phyloP scores from a whole-genome alignment of 2,888 invertebrate species.

The Leptothorax acervorum region DNA sequence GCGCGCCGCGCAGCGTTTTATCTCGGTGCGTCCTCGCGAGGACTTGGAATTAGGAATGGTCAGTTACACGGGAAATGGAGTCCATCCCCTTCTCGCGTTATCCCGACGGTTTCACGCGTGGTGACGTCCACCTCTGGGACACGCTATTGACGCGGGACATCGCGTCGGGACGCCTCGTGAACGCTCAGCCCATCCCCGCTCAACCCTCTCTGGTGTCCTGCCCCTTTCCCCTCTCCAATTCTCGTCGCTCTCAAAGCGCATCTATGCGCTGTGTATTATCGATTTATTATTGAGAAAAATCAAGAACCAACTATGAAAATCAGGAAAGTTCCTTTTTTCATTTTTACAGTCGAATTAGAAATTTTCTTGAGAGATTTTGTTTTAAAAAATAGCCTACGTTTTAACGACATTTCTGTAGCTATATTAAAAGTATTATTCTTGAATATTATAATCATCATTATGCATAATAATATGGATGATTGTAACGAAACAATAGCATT shows the following conservation, averaged over 20 bases:
- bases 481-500: too few species aligned
- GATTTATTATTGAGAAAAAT: slow-evolving; percentile 16
- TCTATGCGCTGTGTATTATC: slow-evolving; percentile 1
- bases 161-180: slow-evolving; percentile 70
- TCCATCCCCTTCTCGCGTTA: slow-evolving; percentile 51
- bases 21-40: slow-evolving; percentile 17
- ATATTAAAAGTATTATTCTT: not conserved
- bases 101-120: slow-evolving; percentile 59
- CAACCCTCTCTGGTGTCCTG: slow-evolving; percentile 37
- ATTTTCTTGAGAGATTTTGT: not conserved
- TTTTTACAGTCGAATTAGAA: not conserved
- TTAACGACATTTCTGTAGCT: not conserved
- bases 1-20: not conserved
- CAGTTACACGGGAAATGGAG: slow-evolving; percentile 74
- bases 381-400: not conserved
- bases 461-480: not conserved
- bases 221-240: not conserved
- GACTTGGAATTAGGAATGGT: slow-evolving; percentile 76
- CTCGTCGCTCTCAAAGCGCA: slow-evolving; percentile 10
- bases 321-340: not conserved
- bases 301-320: not conserved
- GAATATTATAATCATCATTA: not conserved
- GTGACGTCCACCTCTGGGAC: slow-evolving; percentile 60
- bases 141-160: slow-evolving; percentile 73
- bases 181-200: slow-evolving; percentile 52